Evolutionary conservation across 2,113 vertebrate species (phyloP), one percentile per base, ranked within the genome.

Genomic region (Phodopus roborovskii): DNA sequence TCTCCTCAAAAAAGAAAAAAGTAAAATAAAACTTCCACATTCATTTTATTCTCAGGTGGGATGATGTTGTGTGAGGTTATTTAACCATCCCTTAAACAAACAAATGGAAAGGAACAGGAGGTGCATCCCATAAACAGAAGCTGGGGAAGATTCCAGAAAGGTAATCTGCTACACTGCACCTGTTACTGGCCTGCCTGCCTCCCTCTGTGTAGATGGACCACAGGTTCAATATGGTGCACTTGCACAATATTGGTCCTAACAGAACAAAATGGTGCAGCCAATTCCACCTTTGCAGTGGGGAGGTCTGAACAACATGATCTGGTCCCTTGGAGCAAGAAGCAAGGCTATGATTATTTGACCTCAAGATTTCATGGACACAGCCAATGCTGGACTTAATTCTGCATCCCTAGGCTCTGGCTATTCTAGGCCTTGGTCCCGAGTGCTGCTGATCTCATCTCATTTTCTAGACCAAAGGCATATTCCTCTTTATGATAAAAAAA

Each of bases 81-180:
- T 97, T 94, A 83, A 95, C 91, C 89, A 88, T 94, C 83, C 70
- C 88, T n/a, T 94, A 90, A 96, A 95, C 91, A 96, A 98, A 93
- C 82, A 75, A 97, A 85, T 56, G 88, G 66, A 90, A 77, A 93
- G 79, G 68, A 97, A 93, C 97, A 97, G 97, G 96, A 96, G 97
- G 96, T 79, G 89, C 83, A 79, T 66, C 83, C 77, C 58, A 87
- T 56, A 66, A 96, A 95, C 92, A 96, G 26, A 97, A 96, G 92
- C 95, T 86, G 96, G 70, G 87, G 94, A 88, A 87, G 42, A n/a
- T 79, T 89, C 45, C 64, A 8, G 91, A 56, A 92, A 95, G 62
- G 90, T 73, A 84, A 56, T 81, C 48, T n/a, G 77, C 33, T 53
- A 12, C 8, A 48, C 50, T 7, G 75, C 5, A 30, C 64, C 42